Conservation (phyloP, 2,113 vertebrate genomes). For the Melanostigma gelatinosum region DNA sequence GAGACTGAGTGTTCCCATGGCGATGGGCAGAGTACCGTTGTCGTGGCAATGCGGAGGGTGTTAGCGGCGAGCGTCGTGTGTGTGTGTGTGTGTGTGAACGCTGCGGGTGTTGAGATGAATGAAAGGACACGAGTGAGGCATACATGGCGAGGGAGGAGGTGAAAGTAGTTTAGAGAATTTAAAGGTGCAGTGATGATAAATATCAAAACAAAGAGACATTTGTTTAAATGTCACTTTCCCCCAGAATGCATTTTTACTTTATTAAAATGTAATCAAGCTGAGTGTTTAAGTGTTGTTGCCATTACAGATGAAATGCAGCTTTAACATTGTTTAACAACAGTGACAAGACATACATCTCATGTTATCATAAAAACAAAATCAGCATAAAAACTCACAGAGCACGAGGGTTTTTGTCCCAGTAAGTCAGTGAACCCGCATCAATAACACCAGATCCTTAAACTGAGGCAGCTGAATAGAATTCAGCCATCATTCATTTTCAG, state of each 20-base stretch:
- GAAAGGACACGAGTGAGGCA: conserved; percentile 39
- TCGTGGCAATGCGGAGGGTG: conserved; percentile 74
- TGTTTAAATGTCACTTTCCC: background rate
- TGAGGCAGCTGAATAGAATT: background rate
- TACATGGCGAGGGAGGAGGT: background rate
- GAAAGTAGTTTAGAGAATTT: background rate
- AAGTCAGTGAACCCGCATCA: background rate
- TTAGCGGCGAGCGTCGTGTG: conserved; percentile 38
- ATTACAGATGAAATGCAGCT: conserved; percentile 8
- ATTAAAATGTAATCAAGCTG: conserved; percentile 42
- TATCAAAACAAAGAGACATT: background rate
- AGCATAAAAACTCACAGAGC: background rate
- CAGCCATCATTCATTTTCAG: background rate
- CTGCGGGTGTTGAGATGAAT: conserved; percentile 48
- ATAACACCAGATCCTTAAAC: background rate
- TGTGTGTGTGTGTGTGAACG: conserved; percentile 31
- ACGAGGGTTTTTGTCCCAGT: background rate
- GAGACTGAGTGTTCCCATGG: conserved; percentile 81
- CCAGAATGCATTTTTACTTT: conserved; percentile 16
- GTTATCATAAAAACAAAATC: background rate
- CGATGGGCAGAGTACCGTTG: conserved; percentile 72
- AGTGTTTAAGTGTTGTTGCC: conserved; percentile 37
- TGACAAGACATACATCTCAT: background rate
- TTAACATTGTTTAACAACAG: background rate
- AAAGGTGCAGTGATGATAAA: background rate